Conservation (phyloP, 2,888 invertebrate genomes). For the Amphipyra berbera region DNA sequence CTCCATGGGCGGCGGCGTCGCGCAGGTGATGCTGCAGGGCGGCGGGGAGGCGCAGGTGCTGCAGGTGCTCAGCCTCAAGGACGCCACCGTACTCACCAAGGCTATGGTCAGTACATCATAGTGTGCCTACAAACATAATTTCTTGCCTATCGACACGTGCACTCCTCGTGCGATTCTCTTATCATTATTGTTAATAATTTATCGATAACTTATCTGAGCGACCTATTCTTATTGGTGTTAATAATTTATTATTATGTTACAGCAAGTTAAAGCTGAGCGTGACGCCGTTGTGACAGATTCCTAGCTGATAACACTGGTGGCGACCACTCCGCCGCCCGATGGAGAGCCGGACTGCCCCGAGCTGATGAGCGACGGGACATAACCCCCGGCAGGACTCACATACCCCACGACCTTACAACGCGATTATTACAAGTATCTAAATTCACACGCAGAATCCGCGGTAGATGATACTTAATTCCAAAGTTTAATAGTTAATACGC, state of each 20-base stretch:
- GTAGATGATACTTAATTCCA: constrained; percentile 7
- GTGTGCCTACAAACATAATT: too few relatives aligned
- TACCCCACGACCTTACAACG: constrained; percentile 10
- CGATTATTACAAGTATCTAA: constrained; percentile 16
- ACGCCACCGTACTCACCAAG: constrained; percentile 94
- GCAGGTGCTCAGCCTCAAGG: constrained; percentile 96
- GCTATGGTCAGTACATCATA: constrained; percentile 90
- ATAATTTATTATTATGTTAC: constrained; percentile 66
- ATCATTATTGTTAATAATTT: constrained; percentile 17
- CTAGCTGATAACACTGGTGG: constrained; percentile 81
- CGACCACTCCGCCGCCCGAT: constrained; percentile 60
- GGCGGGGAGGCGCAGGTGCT: constrained; percentile 93
- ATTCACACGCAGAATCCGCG: constrained; percentile 15
- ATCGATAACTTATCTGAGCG: constrained; percentile 21
- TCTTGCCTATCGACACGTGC: too few relatives aligned
- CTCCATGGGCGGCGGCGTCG: constrained; percentile 94
- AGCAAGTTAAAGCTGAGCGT: constrained; percentile 93
- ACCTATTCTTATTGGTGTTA: constrained; percentile 12
- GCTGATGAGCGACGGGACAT: constrained; percentile 44
- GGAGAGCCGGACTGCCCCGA: constrained; percentile 52
- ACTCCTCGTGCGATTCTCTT: too few relatives aligned
- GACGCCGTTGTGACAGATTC: constrained; percentile 89
- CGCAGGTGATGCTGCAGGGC: constrained; percentile 94
- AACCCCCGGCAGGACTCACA: constrained; percentile 18
- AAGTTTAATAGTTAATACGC: constrained; percentile 23